Evolutionary conservation across 2,797 vertebrate genomes (phyloP).

Genomic region (Mormyrus hasselquistii): DNA sequence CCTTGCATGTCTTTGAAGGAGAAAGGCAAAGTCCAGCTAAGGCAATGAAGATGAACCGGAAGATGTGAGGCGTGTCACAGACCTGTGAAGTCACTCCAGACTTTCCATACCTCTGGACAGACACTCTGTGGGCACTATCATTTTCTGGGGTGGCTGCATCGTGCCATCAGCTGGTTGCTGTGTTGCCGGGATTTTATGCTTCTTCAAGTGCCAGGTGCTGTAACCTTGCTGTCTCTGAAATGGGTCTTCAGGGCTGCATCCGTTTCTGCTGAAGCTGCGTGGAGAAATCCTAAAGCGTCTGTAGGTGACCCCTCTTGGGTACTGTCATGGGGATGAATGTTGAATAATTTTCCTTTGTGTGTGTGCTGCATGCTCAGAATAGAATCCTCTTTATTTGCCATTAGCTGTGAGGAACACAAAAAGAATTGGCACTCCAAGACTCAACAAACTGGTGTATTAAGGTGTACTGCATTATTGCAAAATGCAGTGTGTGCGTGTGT

Average conservation of each 20-base stretch:
- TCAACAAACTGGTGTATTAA: not conserved
- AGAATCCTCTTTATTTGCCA: not conserved
- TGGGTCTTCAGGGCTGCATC: not conserved
- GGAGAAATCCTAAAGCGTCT: not conserved
- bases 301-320: not conserved
- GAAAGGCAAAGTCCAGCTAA: slow-evolving; percentile 14
- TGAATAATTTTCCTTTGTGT: not conserved
- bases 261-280: not conserved
- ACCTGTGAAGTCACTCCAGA: not conserved
- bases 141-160: not conserved
- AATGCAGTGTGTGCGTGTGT: not conserved
- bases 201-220: not conserved
- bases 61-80: not conserved
- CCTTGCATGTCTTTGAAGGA: slow-evolving; percentile 3
- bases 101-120: too few species aligned
- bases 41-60: not conserved
- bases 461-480: not conserved
- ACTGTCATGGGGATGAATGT: not conserved
- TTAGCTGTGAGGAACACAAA: not conserved
- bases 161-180: not conserved
- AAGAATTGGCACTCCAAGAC: not conserved
- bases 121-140: not conserved
- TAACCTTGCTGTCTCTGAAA: not conserved
- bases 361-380: not conserved
- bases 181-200: not conserved